A percentile compares a stretch with the other conserved stretches of the same genome.
Conservation (phyloP, 2,888 invertebrate species). For the Bimastos eiseni region DNA sequence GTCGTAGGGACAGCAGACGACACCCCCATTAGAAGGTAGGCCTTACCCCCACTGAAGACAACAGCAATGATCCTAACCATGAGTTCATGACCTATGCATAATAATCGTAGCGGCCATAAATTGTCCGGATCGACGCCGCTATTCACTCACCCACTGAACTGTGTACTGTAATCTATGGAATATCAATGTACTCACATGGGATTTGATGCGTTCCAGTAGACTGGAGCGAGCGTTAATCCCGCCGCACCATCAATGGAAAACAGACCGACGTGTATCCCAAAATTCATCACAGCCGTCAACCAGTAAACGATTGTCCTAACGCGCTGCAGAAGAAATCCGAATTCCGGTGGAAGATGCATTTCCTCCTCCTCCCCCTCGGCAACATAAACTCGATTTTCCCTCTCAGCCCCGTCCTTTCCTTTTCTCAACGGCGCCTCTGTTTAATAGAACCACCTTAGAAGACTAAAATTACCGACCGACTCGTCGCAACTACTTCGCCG, state of each 20-base stretch:
- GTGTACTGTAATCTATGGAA: background rate
- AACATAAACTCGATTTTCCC: background rate
- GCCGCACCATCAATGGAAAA: background rate
- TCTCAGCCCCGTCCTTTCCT: background rate
- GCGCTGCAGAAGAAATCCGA: background rate
- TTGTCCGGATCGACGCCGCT: background rate
- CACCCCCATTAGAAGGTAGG: too few relatives aligned
- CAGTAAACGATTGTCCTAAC: background rate
- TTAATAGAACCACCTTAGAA: background rate
- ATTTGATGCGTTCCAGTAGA: conserved; percentile 20
- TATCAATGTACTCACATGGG: background rate
- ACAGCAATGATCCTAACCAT: too few relatives aligned
- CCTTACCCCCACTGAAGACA: too few relatives aligned
- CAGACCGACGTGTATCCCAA: background rate
- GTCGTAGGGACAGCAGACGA: too few relatives aligned
- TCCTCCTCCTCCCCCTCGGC: background rate
- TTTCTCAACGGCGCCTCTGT: background rate
- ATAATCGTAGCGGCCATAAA: background rate
- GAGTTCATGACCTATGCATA: background rate
- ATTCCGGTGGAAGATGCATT: background rate
- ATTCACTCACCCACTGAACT: background rate
- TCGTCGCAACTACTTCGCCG: background rate
- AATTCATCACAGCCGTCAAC: background rate
- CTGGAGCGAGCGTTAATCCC: conserved; percentile 19
- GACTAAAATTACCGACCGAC: background rate